Conservation (phyloP, 1,140 invertebrate species). For the Halotydeus destructor region DNA sequence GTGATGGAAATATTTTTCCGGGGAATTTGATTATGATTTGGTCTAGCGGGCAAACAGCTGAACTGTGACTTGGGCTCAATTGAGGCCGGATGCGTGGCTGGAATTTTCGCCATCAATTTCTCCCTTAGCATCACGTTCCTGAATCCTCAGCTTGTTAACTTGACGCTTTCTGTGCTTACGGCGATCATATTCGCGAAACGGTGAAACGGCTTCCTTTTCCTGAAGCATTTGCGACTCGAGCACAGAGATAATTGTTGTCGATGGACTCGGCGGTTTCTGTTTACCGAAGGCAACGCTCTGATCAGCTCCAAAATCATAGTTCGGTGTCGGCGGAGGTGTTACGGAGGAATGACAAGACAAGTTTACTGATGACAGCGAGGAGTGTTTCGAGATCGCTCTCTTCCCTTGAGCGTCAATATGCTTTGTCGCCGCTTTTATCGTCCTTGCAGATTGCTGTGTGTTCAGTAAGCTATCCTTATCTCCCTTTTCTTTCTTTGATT, state of each 20-base stretch:
- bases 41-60: neutral
- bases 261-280: neutral
- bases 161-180: neutral
- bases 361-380: neutral
- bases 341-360: neutral
- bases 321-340: neutral
- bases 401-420: neutral
- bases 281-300: neutral
- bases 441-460: neutral
- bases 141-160: neutral
- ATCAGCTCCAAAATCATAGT: too few relatives aligned
- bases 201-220: neutral
- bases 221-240: neutral
- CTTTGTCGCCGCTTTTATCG: neutral
- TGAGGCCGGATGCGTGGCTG: neutral
- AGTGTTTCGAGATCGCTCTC: neutral
- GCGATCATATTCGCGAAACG: neutral
- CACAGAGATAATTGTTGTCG: neutral
- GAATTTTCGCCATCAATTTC: neutral
- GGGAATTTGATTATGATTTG: neutral
- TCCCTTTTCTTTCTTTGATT: neutral
- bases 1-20: neutral
- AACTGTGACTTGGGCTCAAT: neutral
- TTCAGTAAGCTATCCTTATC: neutral
- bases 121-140: neutral